Percentiles rank a stretch among this genome's conserved stretches.
Evolutionary conservation across 2,797 vertebrate genomes (phyloP).

Genomic region (Anas flavirostris): DNA sequence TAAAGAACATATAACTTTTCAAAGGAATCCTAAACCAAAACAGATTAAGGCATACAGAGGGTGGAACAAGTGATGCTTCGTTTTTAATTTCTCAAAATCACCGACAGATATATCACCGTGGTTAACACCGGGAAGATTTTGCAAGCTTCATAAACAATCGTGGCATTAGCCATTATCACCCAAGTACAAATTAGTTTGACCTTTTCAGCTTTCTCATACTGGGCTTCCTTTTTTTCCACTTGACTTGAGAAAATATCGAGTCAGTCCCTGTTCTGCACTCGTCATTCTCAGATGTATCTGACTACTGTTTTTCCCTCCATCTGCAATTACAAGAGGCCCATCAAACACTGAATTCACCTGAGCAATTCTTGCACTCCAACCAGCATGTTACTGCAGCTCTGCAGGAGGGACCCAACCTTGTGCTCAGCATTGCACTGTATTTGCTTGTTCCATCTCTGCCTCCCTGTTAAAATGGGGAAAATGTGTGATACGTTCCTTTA

Average conservation of each 20-base stretch:
- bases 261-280: not conserved
- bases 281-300: not conserved
- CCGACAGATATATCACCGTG: slow-evolving; percentile 22
- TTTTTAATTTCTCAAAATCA: slow-evolving; percentile 57
- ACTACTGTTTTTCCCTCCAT: not conserved
- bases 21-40: not conserved
- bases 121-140: not conserved
- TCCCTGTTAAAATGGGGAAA: not conserved
- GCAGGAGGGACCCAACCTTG: not conserved
- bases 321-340: not conserved
- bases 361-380: not conserved
- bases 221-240: slow-evolving; percentile 39
- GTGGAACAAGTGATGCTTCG: slow-evolving; percentile 8
- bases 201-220: slow-evolving; percentile 45
- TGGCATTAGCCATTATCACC: slow-evolving; percentile 40
- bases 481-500: fast-evolving
- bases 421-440: fast-evolving
- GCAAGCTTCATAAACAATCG: slow-evolving; percentile 44
- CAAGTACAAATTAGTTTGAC: slow-evolving; percentile 64
- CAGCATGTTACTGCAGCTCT: not conserved
- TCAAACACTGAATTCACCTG: not conserved
- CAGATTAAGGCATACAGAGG: not conserved
- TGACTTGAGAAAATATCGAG: slow-evolving; percentile 66
- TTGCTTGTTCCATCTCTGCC: not conserved
- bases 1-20: not conserved